A percentile compares a stretch with the other conserved stretches of the same genome.
These are phyloP conservation scores for Poecile montanus DNA, from an alignment of 2,797 vertebrate genomes.

Conservation along the genomic window DNA sequence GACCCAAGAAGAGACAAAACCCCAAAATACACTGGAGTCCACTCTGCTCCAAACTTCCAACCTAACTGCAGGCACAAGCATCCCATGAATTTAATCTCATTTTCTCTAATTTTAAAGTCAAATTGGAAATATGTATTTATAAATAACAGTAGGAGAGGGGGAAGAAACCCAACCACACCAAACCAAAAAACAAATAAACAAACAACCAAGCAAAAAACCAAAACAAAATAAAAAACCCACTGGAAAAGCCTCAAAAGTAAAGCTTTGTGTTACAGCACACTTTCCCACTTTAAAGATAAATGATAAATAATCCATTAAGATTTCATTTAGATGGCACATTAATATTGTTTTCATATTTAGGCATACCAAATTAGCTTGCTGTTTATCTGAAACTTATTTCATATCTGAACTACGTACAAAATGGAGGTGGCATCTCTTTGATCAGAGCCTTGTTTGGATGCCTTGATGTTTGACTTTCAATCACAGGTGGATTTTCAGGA, in stretches of 20 bases:
- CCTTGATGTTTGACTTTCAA: background rate
- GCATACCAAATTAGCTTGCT: background rate
- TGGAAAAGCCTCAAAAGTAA: background rate
- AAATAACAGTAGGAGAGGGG: background rate
- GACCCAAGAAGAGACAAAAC: background rate
- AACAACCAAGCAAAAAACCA: background rate
- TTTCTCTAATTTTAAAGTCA: background rate
- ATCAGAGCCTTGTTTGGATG: background rate
- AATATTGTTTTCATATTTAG: background rate
- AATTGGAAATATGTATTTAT: background rate
- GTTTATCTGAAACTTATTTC: background rate
- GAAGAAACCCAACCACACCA: background rate
- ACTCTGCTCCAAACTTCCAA: background rate
- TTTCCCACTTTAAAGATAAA: background rate
- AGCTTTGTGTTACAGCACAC: background rate
- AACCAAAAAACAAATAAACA: background rate
- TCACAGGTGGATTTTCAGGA: background rate
- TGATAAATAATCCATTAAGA: background rate
- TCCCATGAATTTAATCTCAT: background rate
- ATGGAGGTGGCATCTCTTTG: background rate
- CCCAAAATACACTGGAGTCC: background rate
- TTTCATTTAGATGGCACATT: background rate
- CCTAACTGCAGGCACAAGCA: background rate
- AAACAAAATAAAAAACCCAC: background rate
- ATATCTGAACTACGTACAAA: background rate